Conservation (phyloP, 1,140 invertebrate species). For the silkworm (Bombyx mori) region ASM3026992v2 NC_085119.1:6415001-6415500, state of each 20-base stretch:
- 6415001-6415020: too few species aligned
- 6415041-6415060: too few species aligned
- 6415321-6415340: conserved; percentile 22
- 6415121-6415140: conserved; percentile 4
- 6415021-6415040: too few species aligned
- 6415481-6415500: conserved; percentile 21
- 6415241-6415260: conserved; percentile 24
- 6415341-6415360: conserved; percentile 25
- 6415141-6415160: neutral
- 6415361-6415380: conserved; percentile 21
- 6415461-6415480: conserved; percentile 34
- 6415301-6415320: conserved; percentile 6
- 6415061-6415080: too few species aligned
- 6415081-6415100: too few species aligned
- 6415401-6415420: conserved; percentile 13
- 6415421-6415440: conserved; percentile 22
- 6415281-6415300: conserved; percentile 17
- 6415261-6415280: conserved; percentile 23
- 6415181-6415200: conserved; percentile 1
- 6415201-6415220: conserved; percentile 9
- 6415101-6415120: too few species aligned
- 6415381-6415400: conserved; percentile 17
- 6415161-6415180: conserved; percentile 3
- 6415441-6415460: conserved; percentile 28
- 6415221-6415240: conserved; percentile 19